Conservation (phyloP, 2,888 invertebrate genomes). For the Sthenelais limicola region DNA sequence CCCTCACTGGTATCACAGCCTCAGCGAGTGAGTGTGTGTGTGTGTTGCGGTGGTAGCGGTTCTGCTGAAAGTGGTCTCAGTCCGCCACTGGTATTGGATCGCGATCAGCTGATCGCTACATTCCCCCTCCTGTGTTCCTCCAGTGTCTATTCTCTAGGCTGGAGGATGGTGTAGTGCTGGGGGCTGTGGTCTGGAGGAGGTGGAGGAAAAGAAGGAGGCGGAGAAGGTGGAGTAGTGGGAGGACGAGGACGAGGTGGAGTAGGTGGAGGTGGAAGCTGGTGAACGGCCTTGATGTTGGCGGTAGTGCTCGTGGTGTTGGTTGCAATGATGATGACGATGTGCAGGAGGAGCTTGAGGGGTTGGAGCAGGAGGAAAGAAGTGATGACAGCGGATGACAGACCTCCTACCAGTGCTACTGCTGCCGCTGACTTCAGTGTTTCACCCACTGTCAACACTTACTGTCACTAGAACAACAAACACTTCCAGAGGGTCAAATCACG, state of each 20-base stretch:
- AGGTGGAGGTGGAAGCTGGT: background rate
- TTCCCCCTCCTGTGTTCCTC: too few relatives aligned
- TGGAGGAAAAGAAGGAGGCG: background rate
- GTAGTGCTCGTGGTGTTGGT: background rate
- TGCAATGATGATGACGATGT: background rate
- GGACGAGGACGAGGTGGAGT: background rate
- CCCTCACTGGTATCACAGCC: background rate
- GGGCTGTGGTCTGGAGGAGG: background rate
- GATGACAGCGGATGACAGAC: too few relatives aligned
- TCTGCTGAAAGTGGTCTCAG: background rate
- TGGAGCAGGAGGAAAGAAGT: too few relatives aligned
- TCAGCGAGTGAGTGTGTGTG: conserved; percentile 1
- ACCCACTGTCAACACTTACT: too few relatives aligned
- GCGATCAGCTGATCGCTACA: background rate
- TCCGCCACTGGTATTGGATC: background rate
- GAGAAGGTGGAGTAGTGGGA: too few relatives aligned
- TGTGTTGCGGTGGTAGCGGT: background rate
- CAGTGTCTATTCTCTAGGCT: background rate
- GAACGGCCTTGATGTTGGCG: background rate
- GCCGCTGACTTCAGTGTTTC: too few relatives aligned
- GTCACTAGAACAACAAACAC: too few relatives aligned
- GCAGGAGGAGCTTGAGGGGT: background rate
- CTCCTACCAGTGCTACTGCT: too few relatives aligned
- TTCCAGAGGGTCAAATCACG: too few relatives aligned
- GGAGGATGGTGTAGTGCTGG: background rate